These are phyloP conservation scores for Carettochelys insculpta DNA, from an alignment of 2,113 vertebrate genomes.

Conservation along the genomic window DNA sequence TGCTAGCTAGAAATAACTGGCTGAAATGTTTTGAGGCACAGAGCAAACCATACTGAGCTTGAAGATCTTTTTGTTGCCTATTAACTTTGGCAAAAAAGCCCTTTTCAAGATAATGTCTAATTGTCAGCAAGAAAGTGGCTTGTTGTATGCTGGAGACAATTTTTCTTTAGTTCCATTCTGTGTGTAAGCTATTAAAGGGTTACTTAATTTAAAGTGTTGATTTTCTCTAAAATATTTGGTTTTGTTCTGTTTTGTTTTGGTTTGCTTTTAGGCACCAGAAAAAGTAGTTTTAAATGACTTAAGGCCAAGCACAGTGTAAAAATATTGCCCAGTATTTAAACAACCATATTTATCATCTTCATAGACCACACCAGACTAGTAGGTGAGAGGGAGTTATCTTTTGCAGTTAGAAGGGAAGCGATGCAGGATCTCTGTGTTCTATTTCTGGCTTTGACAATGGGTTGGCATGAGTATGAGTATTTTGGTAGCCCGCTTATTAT, in stretches of 20 bases:
- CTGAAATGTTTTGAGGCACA: background rate
- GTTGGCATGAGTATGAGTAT: background rate
- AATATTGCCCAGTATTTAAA: background rate
- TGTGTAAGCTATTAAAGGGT: background rate
- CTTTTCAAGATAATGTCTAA: background rate
- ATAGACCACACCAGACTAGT: background rate
- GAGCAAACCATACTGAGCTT: background rate
- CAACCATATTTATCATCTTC: background rate
- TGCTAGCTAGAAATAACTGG: background rate
- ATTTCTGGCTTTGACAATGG: background rate
- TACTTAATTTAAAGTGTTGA: background rate
- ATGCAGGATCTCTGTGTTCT: background rate
- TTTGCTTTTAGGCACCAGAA: background rate
- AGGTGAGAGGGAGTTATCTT: background rate
- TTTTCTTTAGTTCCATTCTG: background rate
- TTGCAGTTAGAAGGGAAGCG: background rate
- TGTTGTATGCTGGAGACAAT: background rate
- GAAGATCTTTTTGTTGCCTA: background rate
- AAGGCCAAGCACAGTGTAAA: background rate
- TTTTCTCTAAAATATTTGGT: rapidly evolving
- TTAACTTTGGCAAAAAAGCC: background rate
- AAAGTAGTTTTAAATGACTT: background rate
- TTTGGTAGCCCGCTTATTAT: background rate
- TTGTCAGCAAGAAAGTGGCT: background rate
- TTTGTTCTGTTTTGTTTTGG: too few species aligned